Conservation (phyloP, 2,888 invertebrate species). For the Macrophya annulata region DNA sequence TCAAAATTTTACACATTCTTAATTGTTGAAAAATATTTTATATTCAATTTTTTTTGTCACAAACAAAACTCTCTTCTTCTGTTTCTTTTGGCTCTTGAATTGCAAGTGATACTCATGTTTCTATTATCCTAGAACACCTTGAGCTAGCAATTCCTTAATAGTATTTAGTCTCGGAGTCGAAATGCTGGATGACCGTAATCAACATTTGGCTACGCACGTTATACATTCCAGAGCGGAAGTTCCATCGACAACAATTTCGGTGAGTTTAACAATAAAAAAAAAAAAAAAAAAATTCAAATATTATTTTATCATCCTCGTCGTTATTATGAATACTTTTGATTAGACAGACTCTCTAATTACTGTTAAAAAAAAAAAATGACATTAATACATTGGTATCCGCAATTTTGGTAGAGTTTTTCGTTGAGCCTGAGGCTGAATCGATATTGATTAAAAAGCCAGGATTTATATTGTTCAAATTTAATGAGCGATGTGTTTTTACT, state of each 20-base stretch:
- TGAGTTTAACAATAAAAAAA: not conserved
- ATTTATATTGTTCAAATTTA: not conserved
- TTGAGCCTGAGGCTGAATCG: not conserved
- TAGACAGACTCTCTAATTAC: not conserved
- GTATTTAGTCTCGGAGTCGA: conserved; percentile 41
- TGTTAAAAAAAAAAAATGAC: not conserved
- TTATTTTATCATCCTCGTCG: not conserved
- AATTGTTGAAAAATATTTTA: too few relatives aligned
- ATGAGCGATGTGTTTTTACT: not conserved
- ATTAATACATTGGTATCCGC: not conserved
- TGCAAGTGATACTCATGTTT: not conserved
- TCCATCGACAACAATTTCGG: conserved; percentile 17
- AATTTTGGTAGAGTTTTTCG: not conserved
- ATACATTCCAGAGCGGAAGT: conserved; percentile 44
- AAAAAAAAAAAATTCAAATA: not conserved
- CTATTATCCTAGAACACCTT: not conserved
- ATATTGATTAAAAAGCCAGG: not conserved
- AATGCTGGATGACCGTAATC: not conserved
- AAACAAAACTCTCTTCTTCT: not conserved
- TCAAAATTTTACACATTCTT: too few relatives aligned
- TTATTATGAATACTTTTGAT: not conserved
- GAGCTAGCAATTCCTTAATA: conserved; percentile 6
- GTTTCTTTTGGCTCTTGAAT: not conserved
- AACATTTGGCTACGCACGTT: conserved; percentile 45
- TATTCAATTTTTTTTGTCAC: not conserved